A percentile compares a stretch with the other conserved stretches of the same genome.
phyloP scores from a whole-genome alignment of 2,113 vertebrate genomes.

The Chascanopsetta lugubris region DNA sequence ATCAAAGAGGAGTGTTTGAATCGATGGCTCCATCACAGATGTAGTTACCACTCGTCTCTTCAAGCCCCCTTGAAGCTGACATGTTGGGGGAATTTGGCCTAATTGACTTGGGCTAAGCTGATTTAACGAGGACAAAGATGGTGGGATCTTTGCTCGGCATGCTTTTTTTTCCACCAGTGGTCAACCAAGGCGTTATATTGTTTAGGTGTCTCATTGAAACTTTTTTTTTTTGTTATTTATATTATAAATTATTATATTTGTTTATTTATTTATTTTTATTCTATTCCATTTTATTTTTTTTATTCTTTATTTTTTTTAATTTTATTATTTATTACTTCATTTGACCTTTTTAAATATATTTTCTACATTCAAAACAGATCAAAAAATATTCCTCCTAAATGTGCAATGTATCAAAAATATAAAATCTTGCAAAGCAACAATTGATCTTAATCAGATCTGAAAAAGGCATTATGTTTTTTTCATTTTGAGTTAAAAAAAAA shows the following conservation, averaged over 20 bases:
- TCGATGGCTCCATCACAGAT: not conserved
- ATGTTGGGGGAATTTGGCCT: not conserved
- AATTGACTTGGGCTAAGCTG: constrained; percentile 19
- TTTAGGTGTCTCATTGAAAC: too few relatives aligned
- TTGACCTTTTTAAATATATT: too few relatives aligned
- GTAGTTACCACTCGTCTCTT: constrained; percentile 5
- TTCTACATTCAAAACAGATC: too few relatives aligned
- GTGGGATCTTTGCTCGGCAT: not conserved
- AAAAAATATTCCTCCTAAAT: too few relatives aligned
- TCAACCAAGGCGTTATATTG: too few relatives aligned
- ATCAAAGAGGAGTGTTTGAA: constrained; percentile 36
- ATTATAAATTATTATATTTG: too few relatives aligned
- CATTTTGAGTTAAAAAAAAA: too few relatives aligned
- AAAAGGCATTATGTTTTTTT: not conserved
- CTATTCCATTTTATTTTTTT: not conserved
- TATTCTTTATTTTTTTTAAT: too few relatives aligned
- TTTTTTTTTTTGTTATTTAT: too few relatives aligned
- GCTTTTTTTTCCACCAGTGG: too few relatives aligned
- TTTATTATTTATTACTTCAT: too few relatives aligned
- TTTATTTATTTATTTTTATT: too few relatives aligned
- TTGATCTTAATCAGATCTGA: constrained; percentile 36
- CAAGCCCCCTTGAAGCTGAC: not conserved
- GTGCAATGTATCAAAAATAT: constrained; percentile 7
- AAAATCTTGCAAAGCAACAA: constrained; percentile 24
- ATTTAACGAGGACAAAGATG: constrained; percentile 1